A percentile compares a stretch with the other conserved stretches of the same genome.
Conservation (phyloP, 2,113 vertebrate genomes). For the Triplophysa siluroides region DNA sequence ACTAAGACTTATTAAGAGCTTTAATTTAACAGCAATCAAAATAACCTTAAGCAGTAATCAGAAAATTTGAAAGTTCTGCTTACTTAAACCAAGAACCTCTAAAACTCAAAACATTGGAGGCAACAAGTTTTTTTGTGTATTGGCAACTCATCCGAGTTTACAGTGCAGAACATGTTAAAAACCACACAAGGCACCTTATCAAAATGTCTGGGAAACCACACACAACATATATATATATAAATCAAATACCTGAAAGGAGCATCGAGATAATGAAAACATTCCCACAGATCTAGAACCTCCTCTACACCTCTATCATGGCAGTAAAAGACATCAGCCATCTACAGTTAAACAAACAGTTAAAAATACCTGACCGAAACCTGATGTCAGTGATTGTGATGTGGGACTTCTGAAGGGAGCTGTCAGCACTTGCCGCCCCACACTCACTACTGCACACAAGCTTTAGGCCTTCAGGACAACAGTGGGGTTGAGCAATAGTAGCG, state of each 20-base stretch:
- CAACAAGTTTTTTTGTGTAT: too few species aligned
- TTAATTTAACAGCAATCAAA: too few species aligned
- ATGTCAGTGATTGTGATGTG: constrained; percentile 1
- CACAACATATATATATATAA: background rate
- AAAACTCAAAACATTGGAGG: too few species aligned
- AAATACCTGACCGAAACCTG: background rate
- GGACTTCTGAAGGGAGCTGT: constrained; percentile 24
- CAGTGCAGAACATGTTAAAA: too few species aligned
- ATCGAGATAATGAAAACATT: background rate
- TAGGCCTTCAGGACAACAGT: background rate
- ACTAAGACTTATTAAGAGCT: too few species aligned
- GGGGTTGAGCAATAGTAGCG: constrained; percentile 18
- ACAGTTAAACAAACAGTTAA: constrained; percentile 11
- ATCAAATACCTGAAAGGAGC: background rate
- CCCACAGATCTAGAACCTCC: background rate
- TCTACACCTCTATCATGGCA: background rate
- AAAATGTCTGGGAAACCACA: too few species aligned
- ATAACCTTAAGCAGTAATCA: too few species aligned
- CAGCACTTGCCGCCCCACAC: constrained; percentile 36
- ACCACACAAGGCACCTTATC: too few species aligned
- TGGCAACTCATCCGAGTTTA: too few species aligned
- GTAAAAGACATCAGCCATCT: background rate
- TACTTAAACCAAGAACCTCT: too few species aligned
- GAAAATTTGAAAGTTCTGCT: too few species aligned
- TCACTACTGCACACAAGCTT: constrained; percentile 1